These are phyloP conservation scores for Syngnathoides biaculeatus DNA, from an alignment of 2,113 vertebrate genomes.

Conservation along the genomic window DNA sequence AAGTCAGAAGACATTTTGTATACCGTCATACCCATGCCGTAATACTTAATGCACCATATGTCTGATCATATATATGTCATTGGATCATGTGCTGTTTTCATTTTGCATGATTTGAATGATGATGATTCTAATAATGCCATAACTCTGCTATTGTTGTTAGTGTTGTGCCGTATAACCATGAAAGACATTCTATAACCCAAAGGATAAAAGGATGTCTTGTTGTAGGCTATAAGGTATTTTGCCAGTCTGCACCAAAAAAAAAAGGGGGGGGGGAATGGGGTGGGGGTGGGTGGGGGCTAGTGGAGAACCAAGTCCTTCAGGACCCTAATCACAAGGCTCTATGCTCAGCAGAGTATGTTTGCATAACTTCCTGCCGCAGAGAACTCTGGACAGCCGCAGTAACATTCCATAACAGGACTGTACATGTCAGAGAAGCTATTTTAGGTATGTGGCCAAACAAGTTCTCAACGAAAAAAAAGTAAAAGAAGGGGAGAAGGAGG, in stretches of 20 bases:
- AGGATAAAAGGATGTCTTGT: slow-evolving; percentile 33
- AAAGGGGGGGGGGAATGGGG: too few species aligned
- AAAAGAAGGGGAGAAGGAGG: slow-evolving; percentile 42
- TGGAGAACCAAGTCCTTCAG: slow-evolving; percentile 58
- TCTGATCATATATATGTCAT: slow-evolving; percentile 1
- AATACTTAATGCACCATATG: background rate
- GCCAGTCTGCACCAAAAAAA: slow-evolving; percentile 29
- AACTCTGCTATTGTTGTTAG: too few species aligned
- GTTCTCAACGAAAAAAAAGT: slow-evolving; percentile 72
- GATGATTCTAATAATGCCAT: background rate
- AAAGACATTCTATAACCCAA: slow-evolving; percentile 11
- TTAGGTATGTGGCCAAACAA: slow-evolving; percentile 81
- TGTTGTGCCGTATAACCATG: background rate
- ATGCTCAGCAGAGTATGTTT: slow-evolving; percentile 66
- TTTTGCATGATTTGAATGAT: background rate
- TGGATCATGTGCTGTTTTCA: background rate
- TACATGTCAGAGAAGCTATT: slow-evolving; percentile 82
- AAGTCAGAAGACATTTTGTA: too few species aligned
- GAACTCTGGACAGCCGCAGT: slow-evolving; percentile 72
- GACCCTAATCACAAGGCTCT: slow-evolving; percentile 70
- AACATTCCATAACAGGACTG: slow-evolving; percentile 80
- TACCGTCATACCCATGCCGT: too few species aligned
- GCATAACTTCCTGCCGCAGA: slow-evolving; percentile 76
- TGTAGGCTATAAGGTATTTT: slow-evolving; percentile 33
- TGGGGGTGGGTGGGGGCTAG: too few species aligned